Conservation (phyloP, 2,113 vertebrate genomes). For the Hemiscyllium ocellatum region DNA sequence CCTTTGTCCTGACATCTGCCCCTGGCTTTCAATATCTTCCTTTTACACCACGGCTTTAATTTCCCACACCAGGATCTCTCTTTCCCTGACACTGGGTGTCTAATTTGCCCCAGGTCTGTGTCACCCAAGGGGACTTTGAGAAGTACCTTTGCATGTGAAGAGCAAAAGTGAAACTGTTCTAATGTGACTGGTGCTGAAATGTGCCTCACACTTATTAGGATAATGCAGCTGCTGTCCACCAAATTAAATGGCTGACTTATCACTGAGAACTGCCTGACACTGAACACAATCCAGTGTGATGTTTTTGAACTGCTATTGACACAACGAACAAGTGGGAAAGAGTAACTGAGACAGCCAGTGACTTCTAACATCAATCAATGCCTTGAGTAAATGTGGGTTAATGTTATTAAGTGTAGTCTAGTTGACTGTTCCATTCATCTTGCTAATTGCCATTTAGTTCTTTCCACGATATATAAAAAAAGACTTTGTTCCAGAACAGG, state of each 20-base stretch:
- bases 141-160: background rate
- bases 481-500: background rate
- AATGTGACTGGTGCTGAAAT: background rate
- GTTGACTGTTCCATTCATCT: background rate
- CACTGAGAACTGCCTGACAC: background rate
- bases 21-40: too few relatives aligned
- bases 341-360: background rate
- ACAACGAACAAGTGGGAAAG: background rate
- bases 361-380: background rate
- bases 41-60: background rate
- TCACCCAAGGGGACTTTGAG: background rate
- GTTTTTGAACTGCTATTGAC: background rate
- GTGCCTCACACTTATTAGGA: background rate
- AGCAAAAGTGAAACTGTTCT: background rate
- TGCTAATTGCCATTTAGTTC: background rate
- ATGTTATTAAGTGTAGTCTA: background rate
- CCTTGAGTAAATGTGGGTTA: background rate
- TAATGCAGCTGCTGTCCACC: background rate
- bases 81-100: background rate
- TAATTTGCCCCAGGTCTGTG: background rate
- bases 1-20: too few relatives aligned
- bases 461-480: background rate
- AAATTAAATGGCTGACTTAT: background rate
- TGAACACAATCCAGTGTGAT: background rate
- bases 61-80: background rate